Conservation (phyloP, 2,113 vertebrate genomes). For the Alces alces region DNA sequence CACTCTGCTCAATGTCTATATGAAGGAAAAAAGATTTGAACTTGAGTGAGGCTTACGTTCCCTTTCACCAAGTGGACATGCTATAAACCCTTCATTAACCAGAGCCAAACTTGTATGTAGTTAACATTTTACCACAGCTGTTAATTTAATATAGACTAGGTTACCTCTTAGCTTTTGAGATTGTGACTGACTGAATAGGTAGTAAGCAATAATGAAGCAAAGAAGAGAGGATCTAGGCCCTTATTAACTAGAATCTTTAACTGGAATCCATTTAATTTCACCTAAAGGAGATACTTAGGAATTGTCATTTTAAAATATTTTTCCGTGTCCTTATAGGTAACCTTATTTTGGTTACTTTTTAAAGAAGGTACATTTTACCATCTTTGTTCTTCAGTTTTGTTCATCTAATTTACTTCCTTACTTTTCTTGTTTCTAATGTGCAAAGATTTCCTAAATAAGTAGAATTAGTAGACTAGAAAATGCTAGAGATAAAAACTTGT, state of each 20-base stretch:
- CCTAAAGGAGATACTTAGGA: background rate
- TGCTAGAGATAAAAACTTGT: background rate
- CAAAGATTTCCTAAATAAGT: background rate
- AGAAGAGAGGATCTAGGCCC: background rate
- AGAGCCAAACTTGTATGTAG: background rate
- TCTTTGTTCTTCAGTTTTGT: constrained; percentile 39
- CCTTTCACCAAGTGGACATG: background rate
- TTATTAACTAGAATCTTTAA: background rate
- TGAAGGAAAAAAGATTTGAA: background rate
- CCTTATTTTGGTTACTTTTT: background rate
- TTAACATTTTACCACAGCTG: constrained; percentile 9
- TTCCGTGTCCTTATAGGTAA: background rate
- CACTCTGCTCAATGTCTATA: background rate
- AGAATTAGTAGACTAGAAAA: background rate
- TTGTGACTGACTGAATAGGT: background rate
- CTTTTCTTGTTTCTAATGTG: background rate
- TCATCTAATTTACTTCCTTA: constrained; percentile 11
- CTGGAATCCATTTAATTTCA: constrained; percentile 24
- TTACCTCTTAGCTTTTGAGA: constrained; percentile 7
- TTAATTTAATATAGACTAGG: constrained; percentile 20
- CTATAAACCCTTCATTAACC: background rate
- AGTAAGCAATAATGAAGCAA: constrained; percentile 13
- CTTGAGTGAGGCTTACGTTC: background rate
- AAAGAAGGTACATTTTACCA: background rate
- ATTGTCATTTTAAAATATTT: constrained; percentile 2